Conservation (phyloP, 2,113 vertebrate genomes). For the Leptosomus discolor region DNA sequence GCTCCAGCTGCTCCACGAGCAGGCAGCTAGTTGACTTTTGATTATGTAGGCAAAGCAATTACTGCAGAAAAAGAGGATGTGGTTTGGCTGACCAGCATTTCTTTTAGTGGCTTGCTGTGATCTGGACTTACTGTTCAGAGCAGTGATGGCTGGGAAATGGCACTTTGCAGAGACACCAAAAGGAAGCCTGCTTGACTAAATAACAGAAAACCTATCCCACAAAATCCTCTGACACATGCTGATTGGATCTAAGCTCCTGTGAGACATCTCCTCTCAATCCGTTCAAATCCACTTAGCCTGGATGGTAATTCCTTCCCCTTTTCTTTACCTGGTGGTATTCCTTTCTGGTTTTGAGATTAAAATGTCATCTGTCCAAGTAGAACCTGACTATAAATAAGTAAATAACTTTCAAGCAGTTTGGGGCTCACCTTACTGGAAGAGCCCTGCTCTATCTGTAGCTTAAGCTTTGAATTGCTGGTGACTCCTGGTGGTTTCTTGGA, state of each 20-base stretch:
- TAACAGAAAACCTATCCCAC: neutral
- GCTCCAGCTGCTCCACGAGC: neutral
- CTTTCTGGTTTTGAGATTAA: neutral
- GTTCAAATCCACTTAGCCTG: neutral
- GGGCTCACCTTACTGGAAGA: neutral
- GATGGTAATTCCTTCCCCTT: neutral
- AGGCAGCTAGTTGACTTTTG: neutral
- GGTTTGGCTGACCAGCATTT: neutral
- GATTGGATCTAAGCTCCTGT: neutral
- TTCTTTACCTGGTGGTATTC: neutral
- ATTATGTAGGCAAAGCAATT: neutral
- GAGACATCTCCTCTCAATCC: neutral
- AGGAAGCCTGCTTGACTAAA: neutral
- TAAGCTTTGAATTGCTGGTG: neutral
- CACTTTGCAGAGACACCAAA: neutral
- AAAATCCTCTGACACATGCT: neutral
- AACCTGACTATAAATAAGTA: neutral
- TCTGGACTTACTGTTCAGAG: accelerated
- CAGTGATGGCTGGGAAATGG: neutral
- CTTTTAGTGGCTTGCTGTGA: neutral
- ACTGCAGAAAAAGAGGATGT: neutral
- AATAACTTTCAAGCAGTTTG: neutral
- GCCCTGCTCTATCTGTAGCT: neutral
- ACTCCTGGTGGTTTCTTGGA: neutral
- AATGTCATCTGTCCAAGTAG: neutral